phyloP scores from a whole-genome alignment of 2,888 invertebrate species.

The Lasioglossum marginatum region DNA sequence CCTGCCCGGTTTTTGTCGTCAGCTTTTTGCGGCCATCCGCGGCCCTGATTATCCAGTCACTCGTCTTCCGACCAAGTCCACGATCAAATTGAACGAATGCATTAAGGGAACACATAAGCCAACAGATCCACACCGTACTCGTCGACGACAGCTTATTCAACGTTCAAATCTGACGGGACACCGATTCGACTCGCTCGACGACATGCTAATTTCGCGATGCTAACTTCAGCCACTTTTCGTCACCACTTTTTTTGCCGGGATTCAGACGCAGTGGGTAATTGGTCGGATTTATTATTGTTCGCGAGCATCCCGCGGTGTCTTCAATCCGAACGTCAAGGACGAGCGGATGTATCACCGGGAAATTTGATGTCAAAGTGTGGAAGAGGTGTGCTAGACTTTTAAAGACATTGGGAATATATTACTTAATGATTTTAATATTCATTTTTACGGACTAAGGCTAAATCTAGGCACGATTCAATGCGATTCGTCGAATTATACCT shows the following conservation, averaged over 20 bases:
- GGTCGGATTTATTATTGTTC: not conserved
- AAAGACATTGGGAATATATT: no score
- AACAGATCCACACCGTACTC: not conserved
- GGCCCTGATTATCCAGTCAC: slow-evolving; percentile 26
- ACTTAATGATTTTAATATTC: no score
- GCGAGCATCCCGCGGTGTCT: not conserved
- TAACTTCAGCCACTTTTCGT: not conserved
- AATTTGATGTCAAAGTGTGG: not conserved
- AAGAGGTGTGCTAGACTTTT: not conserved
- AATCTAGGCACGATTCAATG: no score
- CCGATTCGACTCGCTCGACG: not conserved
- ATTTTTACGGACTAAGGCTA: no score
- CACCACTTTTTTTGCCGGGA: not conserved
- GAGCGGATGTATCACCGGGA: not conserved
- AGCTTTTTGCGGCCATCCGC: slow-evolving; percentile 31
- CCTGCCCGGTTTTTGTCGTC: slow-evolving; percentile 39
- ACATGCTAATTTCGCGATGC: not conserved
- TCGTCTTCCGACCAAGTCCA: slow-evolving; percentile 4
- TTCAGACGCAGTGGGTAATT: not conserved
- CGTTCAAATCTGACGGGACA: not conserved
- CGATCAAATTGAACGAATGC: slow-evolving; percentile 26
- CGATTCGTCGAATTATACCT: no score
- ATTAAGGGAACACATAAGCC: slow-evolving; percentile 7
- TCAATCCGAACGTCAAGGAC: not conserved
- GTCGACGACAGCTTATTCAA: not conserved